Base-by-base conservation (phyloP, 2,888 invertebrate species). In the Calameuta idolon region DNA sequence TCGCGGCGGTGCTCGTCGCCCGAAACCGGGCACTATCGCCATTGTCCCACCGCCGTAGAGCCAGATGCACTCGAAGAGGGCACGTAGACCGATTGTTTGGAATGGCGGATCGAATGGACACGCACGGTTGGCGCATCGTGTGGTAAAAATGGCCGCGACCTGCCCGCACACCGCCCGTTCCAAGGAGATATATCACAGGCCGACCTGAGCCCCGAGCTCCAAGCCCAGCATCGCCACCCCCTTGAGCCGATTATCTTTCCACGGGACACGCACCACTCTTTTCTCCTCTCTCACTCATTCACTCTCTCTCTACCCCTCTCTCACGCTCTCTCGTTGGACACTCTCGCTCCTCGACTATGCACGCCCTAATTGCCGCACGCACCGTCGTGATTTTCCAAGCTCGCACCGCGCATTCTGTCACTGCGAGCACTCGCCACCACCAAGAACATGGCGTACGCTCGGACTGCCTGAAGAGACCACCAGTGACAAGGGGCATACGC, bases 41-140 rank as follows among this genome's bases (percentile, higher is more conserved):
- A 73, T 55, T 35, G 75, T 69, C 30, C 34, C 68, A 69, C 23
- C 40, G 37, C 69, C 71, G 76, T 75, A 55, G 76, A 92, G 93
- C 93, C 86, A 93, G 93, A 93, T 93, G 92, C 93, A 94, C 94
- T 92, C 93, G 93, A 93, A 92, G 93, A 93, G 93, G 86, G 86
- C 87, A 85, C 87, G 87, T 83, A 94, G 93, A 94, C 94, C 89
- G 75, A 94, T 93, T 93, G 94, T 94, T 94, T 94, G 94, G 94
- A 94, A 94, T 94, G 94, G 94, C 94, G 94, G 94, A 94, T 89
- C 88, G 89, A 89, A 90, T 86, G 84, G 85, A 93, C 93, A 93
- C 94, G 94, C 94, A 94, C 94, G 93, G 94, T 93, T 94, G 94
- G 94, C 94, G 94, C 94, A 94, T 94, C 94, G 94, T 94, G 93